Evolutionary conservation across 2,113 vertebrate species (phyloP).

Genomic region (Isurus oxyrinchus): DNA sequence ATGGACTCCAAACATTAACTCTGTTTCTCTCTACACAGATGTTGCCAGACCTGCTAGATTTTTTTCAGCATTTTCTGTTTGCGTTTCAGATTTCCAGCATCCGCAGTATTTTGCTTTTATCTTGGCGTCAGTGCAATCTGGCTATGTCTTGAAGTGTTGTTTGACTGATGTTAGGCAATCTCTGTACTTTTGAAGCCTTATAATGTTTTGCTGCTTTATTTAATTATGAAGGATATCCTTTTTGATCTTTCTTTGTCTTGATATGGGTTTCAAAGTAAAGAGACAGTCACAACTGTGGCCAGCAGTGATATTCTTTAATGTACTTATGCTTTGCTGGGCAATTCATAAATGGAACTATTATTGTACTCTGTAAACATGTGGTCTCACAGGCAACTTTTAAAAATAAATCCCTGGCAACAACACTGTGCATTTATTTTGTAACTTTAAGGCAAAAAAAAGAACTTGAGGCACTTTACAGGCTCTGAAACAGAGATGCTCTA

Average conservation of each 20-base stretch:
- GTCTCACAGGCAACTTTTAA: constrained; percentile 4
- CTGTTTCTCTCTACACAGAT: too few species aligned
- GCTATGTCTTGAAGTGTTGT: background rate
- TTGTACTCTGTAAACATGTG: background rate
- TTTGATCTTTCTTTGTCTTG: background rate
- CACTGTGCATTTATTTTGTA: background rate
- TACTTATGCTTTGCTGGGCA: background rate
- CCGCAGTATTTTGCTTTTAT: too few species aligned
- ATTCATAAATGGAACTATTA: background rate
- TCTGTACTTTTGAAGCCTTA: background rate
- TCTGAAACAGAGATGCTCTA: background rate
- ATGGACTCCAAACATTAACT: too few species aligned
- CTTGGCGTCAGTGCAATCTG: background rate
- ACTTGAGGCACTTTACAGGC: background rate
- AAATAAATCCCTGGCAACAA: background rate
- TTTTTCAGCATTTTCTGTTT: too few species aligned
- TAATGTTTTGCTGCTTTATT: background rate
- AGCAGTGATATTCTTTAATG: background rate
- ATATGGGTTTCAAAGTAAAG: background rate
- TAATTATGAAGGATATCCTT: background rate
- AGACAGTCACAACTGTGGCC: background rate
- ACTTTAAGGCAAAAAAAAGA: background rate
- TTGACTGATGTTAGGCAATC: background rate
- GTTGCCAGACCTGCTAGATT: too few species aligned
- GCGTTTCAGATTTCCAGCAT: too few species aligned